phyloP scores from a whole-genome alignment of 2,888 invertebrate species.

The Acanthosepion lycidas region DNA sequence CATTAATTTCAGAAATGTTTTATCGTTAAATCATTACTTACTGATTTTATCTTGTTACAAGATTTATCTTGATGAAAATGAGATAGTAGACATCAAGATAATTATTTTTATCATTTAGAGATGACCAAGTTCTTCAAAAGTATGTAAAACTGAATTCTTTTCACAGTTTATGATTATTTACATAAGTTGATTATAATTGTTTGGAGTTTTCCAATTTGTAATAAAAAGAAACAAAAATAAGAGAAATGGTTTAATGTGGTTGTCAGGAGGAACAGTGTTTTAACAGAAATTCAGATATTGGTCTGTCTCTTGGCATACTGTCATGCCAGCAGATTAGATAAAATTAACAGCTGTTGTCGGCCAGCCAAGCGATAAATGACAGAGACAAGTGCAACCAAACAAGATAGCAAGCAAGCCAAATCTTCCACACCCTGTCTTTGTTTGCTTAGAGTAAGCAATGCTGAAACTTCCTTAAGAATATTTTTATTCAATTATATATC shows the following conservation, averaged over 20 bases:
- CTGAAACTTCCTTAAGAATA: too few relatives aligned
- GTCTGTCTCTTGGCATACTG: neutral
- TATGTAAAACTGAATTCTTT: neutral
- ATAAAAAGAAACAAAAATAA: neutral
- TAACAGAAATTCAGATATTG: neutral
- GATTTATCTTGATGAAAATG: neutral
- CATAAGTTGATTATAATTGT: neutral
- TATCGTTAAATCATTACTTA: neutral
- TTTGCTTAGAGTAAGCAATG: neutral
- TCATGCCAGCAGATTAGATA: neutral
- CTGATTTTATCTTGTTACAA: conserved; percentile 4
- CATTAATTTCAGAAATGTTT: neutral
- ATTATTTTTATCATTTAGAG: neutral
- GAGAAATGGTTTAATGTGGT: neutral
- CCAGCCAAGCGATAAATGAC: neutral
- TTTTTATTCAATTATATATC: too few relatives aligned
- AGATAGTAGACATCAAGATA: neutral
- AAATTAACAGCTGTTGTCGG: neutral
- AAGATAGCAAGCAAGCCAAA: conserved; percentile 33
- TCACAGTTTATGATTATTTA: neutral
- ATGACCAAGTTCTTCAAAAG: neutral
- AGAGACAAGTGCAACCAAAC: conserved; percentile 1
- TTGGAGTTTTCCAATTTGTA: neutral
- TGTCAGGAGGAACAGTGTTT: neutral
- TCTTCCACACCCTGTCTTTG: neutral